Conservation (phyloP, 2,113 vertebrate genomes). For the Sander vitreus region DNA sequence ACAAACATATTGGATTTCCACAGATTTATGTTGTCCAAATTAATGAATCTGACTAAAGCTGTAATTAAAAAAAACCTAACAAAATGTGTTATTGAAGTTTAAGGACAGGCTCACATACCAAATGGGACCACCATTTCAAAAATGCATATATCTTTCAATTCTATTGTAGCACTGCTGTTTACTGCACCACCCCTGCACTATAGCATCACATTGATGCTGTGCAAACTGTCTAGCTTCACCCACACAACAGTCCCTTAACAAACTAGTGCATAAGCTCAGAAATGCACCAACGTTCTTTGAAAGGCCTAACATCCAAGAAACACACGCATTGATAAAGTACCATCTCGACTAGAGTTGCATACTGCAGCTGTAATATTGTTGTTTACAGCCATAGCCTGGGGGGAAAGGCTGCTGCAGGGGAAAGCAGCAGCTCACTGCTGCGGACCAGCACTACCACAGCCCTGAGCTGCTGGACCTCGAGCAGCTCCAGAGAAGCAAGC, state of each 20-base stretch:
- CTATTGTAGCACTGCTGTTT: background rate
- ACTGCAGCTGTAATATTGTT: constrained; percentile 33
- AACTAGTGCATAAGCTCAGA: background rate
- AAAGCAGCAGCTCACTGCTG: constrained; percentile 3
- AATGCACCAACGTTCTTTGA: background rate
- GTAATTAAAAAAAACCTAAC: constrained; percentile 32
- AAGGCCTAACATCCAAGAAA: constrained; percentile 24
- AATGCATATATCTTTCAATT: too few species aligned
- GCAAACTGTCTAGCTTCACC: background rate
- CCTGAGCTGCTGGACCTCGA: constrained; percentile 55
- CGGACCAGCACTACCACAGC: constrained; percentile 38
- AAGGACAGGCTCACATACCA: background rate
- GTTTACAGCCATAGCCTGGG: constrained; percentile 45
- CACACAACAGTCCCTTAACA: background rate
- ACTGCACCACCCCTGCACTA: background rate
- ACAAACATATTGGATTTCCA: constrained; percentile 4
- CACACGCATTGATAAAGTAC: constrained; percentile 36
- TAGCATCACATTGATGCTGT: background rate
- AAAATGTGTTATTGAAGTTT: background rate
- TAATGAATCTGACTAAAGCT: constrained; percentile 8
- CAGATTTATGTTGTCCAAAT: constrained; percentile 7
- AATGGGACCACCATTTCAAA: background rate
- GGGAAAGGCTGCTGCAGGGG: constrained; percentile 31
- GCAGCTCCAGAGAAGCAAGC: constrained; percentile 19
- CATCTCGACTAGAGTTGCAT: constrained; percentile 27